Percentiles rank a stretch among this genome's conserved stretches.
Conservation (phyloP, 2,888 invertebrate species). For the Priocnemis perturbator region DNA sequence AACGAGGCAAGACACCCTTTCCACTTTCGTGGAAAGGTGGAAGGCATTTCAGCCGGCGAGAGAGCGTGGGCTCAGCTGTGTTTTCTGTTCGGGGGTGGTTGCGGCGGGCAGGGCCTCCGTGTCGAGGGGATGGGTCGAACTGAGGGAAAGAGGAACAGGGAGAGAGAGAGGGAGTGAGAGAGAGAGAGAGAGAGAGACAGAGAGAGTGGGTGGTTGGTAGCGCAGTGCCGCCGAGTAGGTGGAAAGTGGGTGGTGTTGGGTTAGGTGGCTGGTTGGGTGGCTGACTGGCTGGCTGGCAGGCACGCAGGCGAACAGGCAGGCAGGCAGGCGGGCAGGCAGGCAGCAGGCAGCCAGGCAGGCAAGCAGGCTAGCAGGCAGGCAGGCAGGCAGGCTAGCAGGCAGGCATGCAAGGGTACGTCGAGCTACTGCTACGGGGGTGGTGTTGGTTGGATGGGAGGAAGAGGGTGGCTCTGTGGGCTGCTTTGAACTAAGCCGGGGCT, state of each 20-base stretch:
- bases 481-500: conserved; percentile 73
- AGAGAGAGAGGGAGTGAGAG: conserved; percentile 38
- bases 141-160: conserved; percentile 46
- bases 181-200: conserved; percentile 52
- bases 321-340: conserved; percentile 64
- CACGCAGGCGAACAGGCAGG: conserved; percentile 65
- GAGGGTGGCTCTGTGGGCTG: conserved; percentile 65
- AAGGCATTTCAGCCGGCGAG: conserved; percentile 68
- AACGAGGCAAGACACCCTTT: conserved; percentile 55
- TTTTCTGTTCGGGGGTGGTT: conserved; percentile 70
- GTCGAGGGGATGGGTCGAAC: conserved; percentile 48
- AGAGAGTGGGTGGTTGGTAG: conserved; percentile 58
- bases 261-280: conserved; percentile 63
- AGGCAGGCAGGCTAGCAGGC: conserved; percentile 66
- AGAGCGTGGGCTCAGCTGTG: conserved; percentile 74
- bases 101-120: conserved; percentile 53
- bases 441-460: conserved; percentile 56
- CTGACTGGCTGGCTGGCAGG: conserved; percentile 67
- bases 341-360: conserved; percentile 65
- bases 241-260: conserved; percentile 37
- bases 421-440: conserved; percentile 67
- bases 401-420: conserved; percentile 68
- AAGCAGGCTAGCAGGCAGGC: conserved; percentile 64
- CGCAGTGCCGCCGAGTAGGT: conserved; percentile 55
- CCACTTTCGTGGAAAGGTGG: conserved; percentile 60